Base-by-base conservation (phyloP, 2,888 invertebrate genomes). In the Pseudococcus viburni region DNA sequence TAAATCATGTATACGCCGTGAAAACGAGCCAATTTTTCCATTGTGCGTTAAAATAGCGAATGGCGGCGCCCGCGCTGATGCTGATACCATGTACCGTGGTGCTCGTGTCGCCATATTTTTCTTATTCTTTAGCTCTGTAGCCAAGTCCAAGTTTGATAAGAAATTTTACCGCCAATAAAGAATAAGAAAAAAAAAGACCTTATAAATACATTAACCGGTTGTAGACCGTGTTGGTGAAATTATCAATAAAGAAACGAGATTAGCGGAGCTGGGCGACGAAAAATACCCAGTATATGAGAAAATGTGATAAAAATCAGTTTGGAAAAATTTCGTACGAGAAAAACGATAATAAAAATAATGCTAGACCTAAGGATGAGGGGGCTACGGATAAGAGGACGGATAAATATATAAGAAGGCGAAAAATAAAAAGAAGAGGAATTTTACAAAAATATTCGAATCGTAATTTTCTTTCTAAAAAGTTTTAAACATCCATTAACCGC, bases 11-110 rank as follows among this genome's bases (percentile, higher is more conserved):
- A 33, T 39, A 42, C 80, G 42, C 80, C 19, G 80, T 80, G 80
- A 80, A 80, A 80, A 80, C 80, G 80, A 80, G 80, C 80, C 80
- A 80, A 80, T 80, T 80, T 80, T 80, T 80, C 80, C 80, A 80
- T 80, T 80, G 42, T 80, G 11, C 42, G n/a, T 42, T 80, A 80
- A 39, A 42, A 80, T 11, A 6, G 26, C 68, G 26, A 33, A 33
- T 33, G 26, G 26, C 26, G 26, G 3, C 26, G 26, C 26, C 26
- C 26, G 26, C 26, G 26, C 26, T 33, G 26, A 33, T 33, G 42
- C n/a, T 42, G 42, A n/a, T 80, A 42, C 46, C 59, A 59, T 59
- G 19, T 80, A 80, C n/a, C n/a, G n/a, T n/a, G 77, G n/a, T 33
- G 15, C 68, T 73, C 80, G 11, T 80, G 42, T 80, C 80, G 80